Percentiles rank a stretch among this genome's conserved stretches.
Conservation (phyloP, 2,797 vertebrate genomes). For the Falco novaeseelandiae region DNA sequence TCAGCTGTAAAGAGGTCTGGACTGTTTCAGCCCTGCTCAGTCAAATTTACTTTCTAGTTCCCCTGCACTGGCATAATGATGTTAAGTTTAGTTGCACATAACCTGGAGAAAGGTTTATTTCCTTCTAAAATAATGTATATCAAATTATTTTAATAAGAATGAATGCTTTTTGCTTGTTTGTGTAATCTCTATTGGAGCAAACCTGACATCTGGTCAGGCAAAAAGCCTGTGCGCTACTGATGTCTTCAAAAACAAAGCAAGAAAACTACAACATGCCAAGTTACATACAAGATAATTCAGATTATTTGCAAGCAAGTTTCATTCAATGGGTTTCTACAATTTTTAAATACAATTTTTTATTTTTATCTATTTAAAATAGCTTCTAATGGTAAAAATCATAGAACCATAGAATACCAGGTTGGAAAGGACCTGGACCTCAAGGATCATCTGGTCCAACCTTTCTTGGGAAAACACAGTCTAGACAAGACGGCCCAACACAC, state of each 20-base stretch:
- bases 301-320: not conserved
- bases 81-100: not conserved
- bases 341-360: not conserved
- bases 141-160: not conserved
- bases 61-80: not conserved
- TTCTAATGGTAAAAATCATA: not conserved
- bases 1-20: not conserved
- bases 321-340: not conserved
- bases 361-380: not conserved
- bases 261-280: not conserved
- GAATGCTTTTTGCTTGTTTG: not conserved
- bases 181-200: not conserved
- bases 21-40: not conserved
- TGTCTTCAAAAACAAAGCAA: not conserved
- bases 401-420: not conserved
- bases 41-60: conserved; percentile 5
- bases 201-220: not conserved
- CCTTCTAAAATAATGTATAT: not conserved
- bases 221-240: not conserved
- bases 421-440: not conserved
- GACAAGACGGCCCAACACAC: not conserved
- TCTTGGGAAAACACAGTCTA: not conserved
- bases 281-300: not conserved
- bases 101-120: not conserved
- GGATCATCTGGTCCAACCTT: not conserved